phyloP scores from a whole-genome alignment of 1,140 invertebrate species.

The Dermatophagoides farinae region DNA sequence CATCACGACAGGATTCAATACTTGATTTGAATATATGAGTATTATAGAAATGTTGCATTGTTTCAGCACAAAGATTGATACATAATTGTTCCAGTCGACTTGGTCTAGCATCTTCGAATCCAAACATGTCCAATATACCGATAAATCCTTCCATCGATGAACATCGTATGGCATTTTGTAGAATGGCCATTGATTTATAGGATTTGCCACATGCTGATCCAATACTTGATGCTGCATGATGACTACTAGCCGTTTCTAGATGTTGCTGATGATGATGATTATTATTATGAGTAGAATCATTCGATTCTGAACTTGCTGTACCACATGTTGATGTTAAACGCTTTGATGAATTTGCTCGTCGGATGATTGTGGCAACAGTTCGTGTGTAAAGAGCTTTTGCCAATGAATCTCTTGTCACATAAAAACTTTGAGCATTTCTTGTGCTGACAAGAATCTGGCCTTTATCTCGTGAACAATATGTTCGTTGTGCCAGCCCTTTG shows the following conservation, averaged over 20 bases:
- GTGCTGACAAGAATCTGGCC: slow-evolving; percentile 60
- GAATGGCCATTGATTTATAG: slow-evolving; percentile 50
- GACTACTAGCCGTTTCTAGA: slow-evolving; percentile 45
- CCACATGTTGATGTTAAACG: slow-evolving; percentile 59
- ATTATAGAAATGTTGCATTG: slow-evolving; percentile 93
- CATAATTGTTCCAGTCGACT: slow-evolving; percentile 78
- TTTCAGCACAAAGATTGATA: slow-evolving; percentile 84
- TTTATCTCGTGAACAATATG: slow-evolving; percentile 43
- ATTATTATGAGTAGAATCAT: slow-evolving; percentile 73
- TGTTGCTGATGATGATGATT: slow-evolving; percentile 51
- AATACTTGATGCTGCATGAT: slow-evolving; percentile 37
- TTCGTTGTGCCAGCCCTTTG: slow-evolving; percentile 57
- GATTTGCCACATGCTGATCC: slow-evolving; percentile 58
- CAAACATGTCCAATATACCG: slow-evolving; percentile 85
- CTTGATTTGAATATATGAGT: slow-evolving; percentile 87
- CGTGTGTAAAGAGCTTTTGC: slow-evolving; percentile 82
- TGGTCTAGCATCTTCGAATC: slow-evolving; percentile 68
- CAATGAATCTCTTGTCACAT: slow-evolving; percentile 62
- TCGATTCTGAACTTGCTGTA: slow-evolving; percentile 68
- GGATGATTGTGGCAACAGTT: slow-evolving; percentile 79
- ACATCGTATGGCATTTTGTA: slow-evolving; percentile 74
- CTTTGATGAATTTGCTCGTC: slow-evolving; percentile 73
- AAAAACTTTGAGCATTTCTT: slow-evolving; percentile 60
- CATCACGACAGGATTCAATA: slow-evolving; percentile 76
- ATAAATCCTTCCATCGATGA: slow-evolving; percentile 77